Evolutionary conservation across 2,888 invertebrate species (phyloP), one percentile per base, ranked within the genome.

Genomic region (Drosophila mayaguana): DNA sequence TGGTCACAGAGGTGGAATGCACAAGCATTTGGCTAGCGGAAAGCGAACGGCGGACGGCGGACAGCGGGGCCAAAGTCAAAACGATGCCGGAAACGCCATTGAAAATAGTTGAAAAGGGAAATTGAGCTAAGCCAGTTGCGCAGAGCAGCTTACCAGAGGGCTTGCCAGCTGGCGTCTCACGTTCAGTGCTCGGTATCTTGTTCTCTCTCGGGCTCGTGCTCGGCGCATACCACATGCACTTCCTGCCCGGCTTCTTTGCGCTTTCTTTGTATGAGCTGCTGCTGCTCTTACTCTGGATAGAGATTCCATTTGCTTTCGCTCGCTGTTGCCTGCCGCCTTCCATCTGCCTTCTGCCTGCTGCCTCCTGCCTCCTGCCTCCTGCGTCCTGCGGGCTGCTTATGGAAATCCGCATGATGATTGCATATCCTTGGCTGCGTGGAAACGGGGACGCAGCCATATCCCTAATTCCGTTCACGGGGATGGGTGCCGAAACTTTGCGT

Each of bases 401-500:
- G 88, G 88, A 88, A 88, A 88, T 88, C 88, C 87, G 87, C 87
- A 88, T 88, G 88, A 87, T 88, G 88, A 88, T 88, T 88, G 88
- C 88, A 88, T 88, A 88, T 88, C 88, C 88, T 88, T 78, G 77
- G 85, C 80, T 77, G 83, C 77, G 73, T 73, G 79, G 69, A 75
- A 83, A 75, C 71, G 83, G 79, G 78, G 81, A 81, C 81, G 61
- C 81, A 76, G 77, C 80, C 78, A 86, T 88, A 86, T 86, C 84
- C 87, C 80, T 84, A 83, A 83, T 86, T 80, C 84, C 80, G 65
- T 66, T 51, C 54, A 40, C 59, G 62, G 53, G 56, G 69, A 51
- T 43, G 74, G 77, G 63, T 51, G 76, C 80, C 85, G 73, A 86
- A 85, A 86, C 83, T 86, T 85, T 85, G 84, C 83, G 88, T 86